Evolutionary conservation across 2,797 vertebrate species (phyloP), one percentile per base, ranked within the genome.

Genomic region (Platyrinchus mystaceus): DNA sequence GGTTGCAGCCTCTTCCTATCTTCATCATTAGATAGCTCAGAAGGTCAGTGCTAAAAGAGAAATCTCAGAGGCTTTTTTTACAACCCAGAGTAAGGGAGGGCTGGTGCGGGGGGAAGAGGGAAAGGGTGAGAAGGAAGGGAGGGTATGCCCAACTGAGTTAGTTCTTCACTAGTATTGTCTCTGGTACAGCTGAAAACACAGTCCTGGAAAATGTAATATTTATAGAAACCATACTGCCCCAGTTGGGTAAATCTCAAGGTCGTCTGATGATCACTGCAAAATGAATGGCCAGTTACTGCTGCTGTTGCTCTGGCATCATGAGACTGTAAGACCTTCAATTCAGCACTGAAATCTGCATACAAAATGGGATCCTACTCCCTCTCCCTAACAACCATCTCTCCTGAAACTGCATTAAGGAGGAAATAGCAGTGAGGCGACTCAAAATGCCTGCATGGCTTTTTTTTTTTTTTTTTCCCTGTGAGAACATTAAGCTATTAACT

Each of bases 41-140:
- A 91, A 96, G 94, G 84, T 94, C 95, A 84, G 66, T 39, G 81
- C 91, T 94, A 82, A 92, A 94, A 95, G 84, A 89, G 75, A 94
- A 93, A 88, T 80, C 64, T 90, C 4, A 0, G 46, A 67, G 60
- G 68, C 13, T 80, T 81, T 95, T 92, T 93, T 84, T 85, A 66
- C 77, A 84, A 76, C 9, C 5, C 74, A 63, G 52, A 82, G 32
- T 41, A 84, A 76, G 36, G 44, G 43, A 94, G 52, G 18, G 64
- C 39, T 6, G 22, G 41, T 43, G 47, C 2, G 9, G 10, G 12
- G 46, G 49, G 36, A 60, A 60, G 36, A 74, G 32, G 36, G 68
- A 34, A n/a, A 60, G 53, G 28, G 32, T n/a, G 43, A 77, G 37
- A 52, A 53, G 28, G 37, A 86, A 66, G 37, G 23, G 39, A 84